A percentile compares a stretch with the other conserved stretches of the same genome.
Evolutionary conservation across 2,888 invertebrate genomes (phyloP).

Genomic region (Tiliacea citrago): DNA sequence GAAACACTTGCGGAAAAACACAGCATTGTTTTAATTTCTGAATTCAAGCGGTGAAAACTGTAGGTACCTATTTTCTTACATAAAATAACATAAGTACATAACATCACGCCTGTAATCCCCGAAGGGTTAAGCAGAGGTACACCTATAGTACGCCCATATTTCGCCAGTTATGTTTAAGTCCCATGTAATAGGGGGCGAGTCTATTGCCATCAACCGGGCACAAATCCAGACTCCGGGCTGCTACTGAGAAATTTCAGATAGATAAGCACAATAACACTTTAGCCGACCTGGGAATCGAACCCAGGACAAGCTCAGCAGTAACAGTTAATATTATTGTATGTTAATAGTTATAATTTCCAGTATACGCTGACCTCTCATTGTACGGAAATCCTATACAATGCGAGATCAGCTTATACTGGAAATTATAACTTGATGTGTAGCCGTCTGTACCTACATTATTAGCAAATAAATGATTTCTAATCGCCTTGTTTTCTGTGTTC

Average conservation of each 20-base stretch:
- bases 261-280: not conserved
- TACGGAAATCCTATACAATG: no score
- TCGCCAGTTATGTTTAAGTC: not conserved
- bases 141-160: not conserved
- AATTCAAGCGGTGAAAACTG: conserved; percentile 2
- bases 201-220: not conserved
- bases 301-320: no score
- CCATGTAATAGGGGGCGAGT: not conserved
- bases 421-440: no score
- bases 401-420: no score
- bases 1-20: conserved; percentile 30
- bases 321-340: no score
- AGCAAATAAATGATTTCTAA: no score
- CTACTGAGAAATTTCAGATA: not conserved
- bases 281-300: not conserved
- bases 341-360: no score
- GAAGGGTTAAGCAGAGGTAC: not conserved
- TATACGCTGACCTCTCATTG: no score
- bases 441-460: no score
- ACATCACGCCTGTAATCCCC: not conserved
- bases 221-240: not conserved
- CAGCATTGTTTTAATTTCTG: conserved; percentile 19
- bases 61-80: not conserved
- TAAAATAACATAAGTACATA: not conserved
- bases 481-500: not conserved